Evolutionary conservation across 2,797 vertebrate genomes (phyloP), one percentile per base, ranked within the genome.

Genomic region (Oreochromis mossambicus): DNA sequence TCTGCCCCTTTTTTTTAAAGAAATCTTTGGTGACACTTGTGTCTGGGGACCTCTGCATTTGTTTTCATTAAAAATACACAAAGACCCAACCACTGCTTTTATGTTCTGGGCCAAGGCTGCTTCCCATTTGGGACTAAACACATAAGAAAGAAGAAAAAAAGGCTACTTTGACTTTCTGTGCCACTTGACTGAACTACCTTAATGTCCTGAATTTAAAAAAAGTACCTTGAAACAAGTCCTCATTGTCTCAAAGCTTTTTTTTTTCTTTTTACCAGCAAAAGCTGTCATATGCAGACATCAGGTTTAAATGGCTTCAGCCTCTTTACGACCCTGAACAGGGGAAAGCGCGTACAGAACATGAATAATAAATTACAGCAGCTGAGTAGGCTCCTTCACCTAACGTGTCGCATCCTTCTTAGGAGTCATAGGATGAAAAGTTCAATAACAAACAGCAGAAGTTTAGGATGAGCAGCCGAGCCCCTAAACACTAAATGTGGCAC

Each of bases 281-380:
- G 58, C 13, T 77, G 58, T 24, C 48, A 29, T 24, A 48, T 70
- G 34, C 21, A n/a, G 58, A 76, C 70, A 29, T 48, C 29, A 8
- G 19, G 19, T 17, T 24, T 48, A 38, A 78, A 81, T 58, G 77
- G 43, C 61, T 89, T 75, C 85, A 66, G 85, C 73, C 78, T 81
- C 77, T 70, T 38, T 46, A 10, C 77, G 83, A 89, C 83, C 91
- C 80, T 87, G 87, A 83, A 79, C 52, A 56, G 21, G 55, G 85
- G 83, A 41, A 55, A 52, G 83, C n/a, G 29, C 3, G 11, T 5
- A 41, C 66, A n/a, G 52, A 77, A 58, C 24, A 82, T 86, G 83
- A 90, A 91, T 92, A 91, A 91, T 89, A 79, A 91, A 90, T 82
- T 81, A 68, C 11, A 51, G 32, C 2, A 29, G 82, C 87, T 58